These are phyloP conservation scores for Dermatemys mawii DNA, from an alignment of 2,113 vertebrate species.

Conservation along the genomic window DNA sequence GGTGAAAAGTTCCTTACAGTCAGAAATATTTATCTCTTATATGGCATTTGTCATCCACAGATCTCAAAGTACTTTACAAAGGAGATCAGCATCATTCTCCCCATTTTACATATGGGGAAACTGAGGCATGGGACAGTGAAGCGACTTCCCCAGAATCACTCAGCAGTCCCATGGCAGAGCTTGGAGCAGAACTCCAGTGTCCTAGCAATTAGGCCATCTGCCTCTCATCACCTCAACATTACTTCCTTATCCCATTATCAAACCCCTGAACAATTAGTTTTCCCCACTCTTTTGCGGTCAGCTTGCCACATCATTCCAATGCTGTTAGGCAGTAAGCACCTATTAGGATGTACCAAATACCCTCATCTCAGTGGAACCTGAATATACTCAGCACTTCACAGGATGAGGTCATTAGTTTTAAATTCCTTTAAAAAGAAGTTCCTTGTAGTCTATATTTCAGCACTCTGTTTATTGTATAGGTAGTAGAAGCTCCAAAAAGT, in stretches of 20 bases:
- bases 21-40: neutral
- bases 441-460: neutral
- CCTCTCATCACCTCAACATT: no score
- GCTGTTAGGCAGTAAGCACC: fast-evolving
- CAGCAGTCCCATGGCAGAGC: neutral
- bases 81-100: neutral
- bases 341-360: neutral
- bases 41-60: neutral
- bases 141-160: neutral
- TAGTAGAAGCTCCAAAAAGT: neutral
- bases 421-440: neutral
- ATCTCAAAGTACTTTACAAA: neutral
- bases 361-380: neutral
- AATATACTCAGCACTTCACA: neutral
- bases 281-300: no score
- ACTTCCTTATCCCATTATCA: no score
- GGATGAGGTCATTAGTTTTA: neutral
- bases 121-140: neutral
- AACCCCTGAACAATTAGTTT: no score
- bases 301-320: neutral
- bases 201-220: no score
- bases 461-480: neutral
- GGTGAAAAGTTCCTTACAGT: neutral
- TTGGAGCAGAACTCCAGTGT: no score
- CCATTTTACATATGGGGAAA: neutral